Evolutionary conservation across 2,113 vertebrate species (phyloP).

Genomic region (Stigmatopora nigra): DNA sequence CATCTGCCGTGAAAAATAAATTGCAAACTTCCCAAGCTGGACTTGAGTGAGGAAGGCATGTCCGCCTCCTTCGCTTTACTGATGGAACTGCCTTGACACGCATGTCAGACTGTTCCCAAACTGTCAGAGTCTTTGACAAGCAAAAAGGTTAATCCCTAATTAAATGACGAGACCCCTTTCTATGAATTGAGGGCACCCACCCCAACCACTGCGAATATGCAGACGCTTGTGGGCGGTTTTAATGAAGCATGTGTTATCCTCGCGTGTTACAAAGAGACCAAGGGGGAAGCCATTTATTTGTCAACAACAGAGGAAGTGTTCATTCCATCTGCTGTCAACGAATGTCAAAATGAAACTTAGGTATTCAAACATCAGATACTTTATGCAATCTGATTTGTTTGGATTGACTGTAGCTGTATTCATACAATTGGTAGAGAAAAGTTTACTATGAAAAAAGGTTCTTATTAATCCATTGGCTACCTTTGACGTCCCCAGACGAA

Average conservation of each 20-base stretch:
- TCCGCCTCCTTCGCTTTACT: not conserved
- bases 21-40: slow-evolving; percentile 14
- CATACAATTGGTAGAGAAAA: no score
- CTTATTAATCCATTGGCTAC: no score
- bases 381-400: not conserved
- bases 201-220: slow-evolving; percentile 14
- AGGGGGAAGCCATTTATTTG: slow-evolving; percentile 10
- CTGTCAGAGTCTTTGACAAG: slow-evolving; percentile 57
- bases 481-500: no score
- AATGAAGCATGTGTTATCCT: slow-evolving; percentile 25
- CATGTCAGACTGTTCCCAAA: slow-evolving; percentile 50
- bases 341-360: not conserved
- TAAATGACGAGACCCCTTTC: slow-evolving; percentile 29
- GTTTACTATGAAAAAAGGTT: no score
- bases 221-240: slow-evolving; percentile 29
- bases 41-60: slow-evolving; percentile 9
- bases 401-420: not conserved
- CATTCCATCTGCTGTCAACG: not conserved
- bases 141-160: slow-evolving; percentile 61
- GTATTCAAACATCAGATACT: not conserved
- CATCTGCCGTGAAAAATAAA: slow-evolving; percentile 32
- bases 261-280: slow-evolving; percentile 24
- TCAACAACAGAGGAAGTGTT: slow-evolving; percentile 25
- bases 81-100: not conserved
- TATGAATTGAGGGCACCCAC: slow-evolving; percentile 40